These are phyloP conservation scores for Amphipoea lucens DNA, from an alignment of 2,888 invertebrate genomes.

Conservation along the genomic window DNA sequence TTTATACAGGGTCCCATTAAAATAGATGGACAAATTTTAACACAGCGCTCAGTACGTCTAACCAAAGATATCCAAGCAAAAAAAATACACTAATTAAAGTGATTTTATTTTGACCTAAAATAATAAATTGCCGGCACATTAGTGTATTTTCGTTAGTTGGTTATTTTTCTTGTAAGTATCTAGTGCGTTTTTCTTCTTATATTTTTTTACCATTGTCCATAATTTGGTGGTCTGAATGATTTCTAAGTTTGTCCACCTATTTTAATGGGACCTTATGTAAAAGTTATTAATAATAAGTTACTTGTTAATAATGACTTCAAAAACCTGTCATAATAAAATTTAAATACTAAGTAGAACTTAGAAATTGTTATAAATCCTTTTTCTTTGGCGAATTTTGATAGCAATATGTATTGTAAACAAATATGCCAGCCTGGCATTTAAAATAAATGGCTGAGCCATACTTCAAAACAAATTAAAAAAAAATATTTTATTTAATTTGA, in stretches of 20 bases:
- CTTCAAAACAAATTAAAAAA: neutral
- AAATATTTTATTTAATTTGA: constrained; percentile 5
- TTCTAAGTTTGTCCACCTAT: too few relatives aligned
- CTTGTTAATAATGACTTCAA: constrained; percentile 1
- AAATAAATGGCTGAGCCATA: constrained; percentile 61
- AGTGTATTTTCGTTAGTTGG: too few relatives aligned
- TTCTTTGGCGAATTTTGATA: constrained; percentile 6
- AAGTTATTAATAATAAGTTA: constrained; percentile 10
- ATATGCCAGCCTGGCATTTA: constrained; percentile 37
- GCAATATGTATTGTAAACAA: constrained; percentile 25
- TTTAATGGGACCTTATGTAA: neutral
- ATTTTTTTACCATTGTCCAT: too few relatives aligned
- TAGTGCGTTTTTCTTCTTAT: too few relatives aligned
- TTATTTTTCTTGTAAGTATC: too few relatives aligned
- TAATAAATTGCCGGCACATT: too few relatives aligned
- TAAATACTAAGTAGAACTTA: constrained; percentile 33
- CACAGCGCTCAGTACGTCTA: too few relatives aligned
- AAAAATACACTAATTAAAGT: too few relatives aligned
- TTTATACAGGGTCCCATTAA: neutral
- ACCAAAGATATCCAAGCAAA: too few relatives aligned
- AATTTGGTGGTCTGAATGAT: too few relatives aligned
- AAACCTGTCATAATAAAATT: constrained; percentile 10
- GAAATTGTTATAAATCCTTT: constrained; percentile 31
- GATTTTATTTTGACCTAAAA: too few relatives aligned
- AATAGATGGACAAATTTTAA: too few relatives aligned